phyloP scores from a whole-genome alignment of 92 coral and sea anemone genomes.

The Pocillopora grandis region DNA sequence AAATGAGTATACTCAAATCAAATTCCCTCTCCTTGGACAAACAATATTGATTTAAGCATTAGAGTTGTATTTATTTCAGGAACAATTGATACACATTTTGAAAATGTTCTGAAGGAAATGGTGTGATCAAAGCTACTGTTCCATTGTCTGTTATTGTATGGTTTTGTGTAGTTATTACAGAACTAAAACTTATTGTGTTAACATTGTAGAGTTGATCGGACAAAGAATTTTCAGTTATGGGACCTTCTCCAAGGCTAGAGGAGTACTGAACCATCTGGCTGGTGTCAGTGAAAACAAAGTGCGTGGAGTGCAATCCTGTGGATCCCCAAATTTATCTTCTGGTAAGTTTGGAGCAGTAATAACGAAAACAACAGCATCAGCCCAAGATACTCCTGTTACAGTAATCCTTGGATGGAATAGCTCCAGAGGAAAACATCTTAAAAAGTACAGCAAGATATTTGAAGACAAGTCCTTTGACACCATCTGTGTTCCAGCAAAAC shows the following conservation, averaged over 20 bases:
- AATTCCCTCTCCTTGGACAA: no score
- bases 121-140: no score
- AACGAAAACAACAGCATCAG: slow-evolving; percentile 29
- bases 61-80: no score
- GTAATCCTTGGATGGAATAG: slow-evolving; percentile 82
- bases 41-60: no score
- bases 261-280: background rate
- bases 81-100: no score
- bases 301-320: background rate
- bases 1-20: no score
- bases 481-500: slow-evolving; percentile 67
- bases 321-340: background rate
- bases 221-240: background rate
- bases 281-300: background rate
- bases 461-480: slow-evolving; percentile 60
- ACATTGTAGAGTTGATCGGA: background rate
- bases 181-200: background rate
- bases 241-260: background rate
- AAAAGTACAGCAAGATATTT: slow-evolving; percentile 67
- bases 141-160: no score
- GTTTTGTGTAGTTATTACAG: no score
- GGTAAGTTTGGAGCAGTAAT: slow-evolving; percentile 61
- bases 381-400: slow-evolving; percentile 50
- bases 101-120: no score
- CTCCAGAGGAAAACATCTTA: slow-evolving; percentile 60